A percentile compares a stretch with the other conserved stretches of the same genome.
phyloP scores from a whole-genome alignment of 2,888 invertebrate genomes.

The Metacarcinus magister region DNA sequence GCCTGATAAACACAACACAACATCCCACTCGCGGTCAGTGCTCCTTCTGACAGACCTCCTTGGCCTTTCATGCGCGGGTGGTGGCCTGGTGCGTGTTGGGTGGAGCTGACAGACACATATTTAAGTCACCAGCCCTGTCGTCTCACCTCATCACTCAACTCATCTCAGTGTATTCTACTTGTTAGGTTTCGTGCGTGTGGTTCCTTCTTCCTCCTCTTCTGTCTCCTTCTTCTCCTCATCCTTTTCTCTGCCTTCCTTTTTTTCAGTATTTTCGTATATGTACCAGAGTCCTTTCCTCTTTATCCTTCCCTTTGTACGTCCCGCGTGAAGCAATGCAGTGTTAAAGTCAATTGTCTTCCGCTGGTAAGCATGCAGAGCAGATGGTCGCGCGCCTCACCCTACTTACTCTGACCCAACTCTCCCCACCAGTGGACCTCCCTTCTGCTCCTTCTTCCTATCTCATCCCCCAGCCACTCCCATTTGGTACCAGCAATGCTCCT shows the following conservation, averaged over 20 bases:
- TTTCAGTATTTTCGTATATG: no score
- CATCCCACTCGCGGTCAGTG: background rate
- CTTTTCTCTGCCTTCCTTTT: background rate
- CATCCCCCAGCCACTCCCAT: slow-evolving; percentile 30
- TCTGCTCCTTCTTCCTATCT: background rate
- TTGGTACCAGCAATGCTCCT: background rate
- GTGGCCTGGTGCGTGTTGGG: background rate
- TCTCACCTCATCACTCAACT: background rate
- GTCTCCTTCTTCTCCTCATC: background rate
- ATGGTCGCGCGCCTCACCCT: slow-evolving; percentile 26
- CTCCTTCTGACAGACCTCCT: background rate
- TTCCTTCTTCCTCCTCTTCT: background rate
- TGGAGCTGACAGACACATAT: background rate
- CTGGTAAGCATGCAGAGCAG: background rate
- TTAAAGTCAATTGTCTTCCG: background rate
- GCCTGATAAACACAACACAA: background rate
- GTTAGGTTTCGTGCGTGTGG: background rate
- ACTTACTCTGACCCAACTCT: background rate
- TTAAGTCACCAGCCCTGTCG: background rate
- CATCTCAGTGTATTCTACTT: background rate
- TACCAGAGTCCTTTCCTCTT: background rate
- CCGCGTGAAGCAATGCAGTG: background rate
- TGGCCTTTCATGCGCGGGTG: background rate
- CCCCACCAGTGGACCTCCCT: background rate
- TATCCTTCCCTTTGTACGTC: background rate